phyloP scores from a whole-genome alignment of 2,113 vertebrate species.

The Orientallactaga bullata region DNA sequence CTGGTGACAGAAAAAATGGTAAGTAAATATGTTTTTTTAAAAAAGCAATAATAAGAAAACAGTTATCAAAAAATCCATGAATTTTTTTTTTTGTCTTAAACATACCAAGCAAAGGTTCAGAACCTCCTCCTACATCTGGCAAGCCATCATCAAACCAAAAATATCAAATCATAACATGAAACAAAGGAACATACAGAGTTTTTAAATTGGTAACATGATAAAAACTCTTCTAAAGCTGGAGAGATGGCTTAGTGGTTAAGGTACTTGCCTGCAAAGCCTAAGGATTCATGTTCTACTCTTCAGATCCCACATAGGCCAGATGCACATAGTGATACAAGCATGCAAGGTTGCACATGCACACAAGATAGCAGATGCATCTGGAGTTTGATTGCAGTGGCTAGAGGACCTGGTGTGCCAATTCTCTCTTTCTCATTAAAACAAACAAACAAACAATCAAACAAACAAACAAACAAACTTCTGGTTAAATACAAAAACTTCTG shows the following conservation, averaged over 20 bases:
- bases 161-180: constrained; percentile 5
- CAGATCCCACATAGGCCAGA: too few species aligned
- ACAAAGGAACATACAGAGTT: not conserved
- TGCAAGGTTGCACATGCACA: too few species aligned
- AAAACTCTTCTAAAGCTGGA: not conserved
- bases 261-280: too few species aligned
- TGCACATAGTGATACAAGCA: too few species aligned
- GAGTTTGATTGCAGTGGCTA: too few species aligned
- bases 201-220: constrained; percentile 1
- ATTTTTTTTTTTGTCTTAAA: not conserved
- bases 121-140: not conserved
- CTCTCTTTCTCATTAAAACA: too few species aligned
- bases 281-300: too few species aligned
- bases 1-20: not conserved
- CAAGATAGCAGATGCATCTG: too few species aligned
- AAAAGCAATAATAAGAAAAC: constrained; percentile 26
- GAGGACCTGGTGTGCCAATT: too few species aligned
- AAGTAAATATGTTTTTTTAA: not conserved
- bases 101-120: constrained; percentile 12
- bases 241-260: too few species aligned
- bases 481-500: not conserved
- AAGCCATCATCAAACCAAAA: not conserved
- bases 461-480: not conserved
- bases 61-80: not conserved
- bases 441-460: too few species aligned